Evolutionary conservation across 2,888 invertebrate species (phyloP), one percentile per base, ranked within the genome.

Genomic region (Drosophila fulvimacula): DNA sequence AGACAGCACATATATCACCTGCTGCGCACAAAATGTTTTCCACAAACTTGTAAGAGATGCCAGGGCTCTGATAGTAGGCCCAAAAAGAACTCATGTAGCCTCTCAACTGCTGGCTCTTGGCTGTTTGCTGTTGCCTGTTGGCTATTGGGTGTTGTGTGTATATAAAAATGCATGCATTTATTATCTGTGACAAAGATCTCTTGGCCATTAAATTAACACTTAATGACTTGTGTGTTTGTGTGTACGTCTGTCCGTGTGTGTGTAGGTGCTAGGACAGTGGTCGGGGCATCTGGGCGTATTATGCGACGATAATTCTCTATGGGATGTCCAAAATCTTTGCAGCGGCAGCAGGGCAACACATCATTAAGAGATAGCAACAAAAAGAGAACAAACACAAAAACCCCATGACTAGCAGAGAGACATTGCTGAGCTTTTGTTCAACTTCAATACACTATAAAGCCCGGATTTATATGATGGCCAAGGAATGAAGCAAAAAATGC

Each of bases 191-290:
- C 88, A 85, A 81, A 84, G 83, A 88, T 88, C 90, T 88, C 77
- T 80, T 82, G 88, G 83, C 80, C 89, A 89, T 88, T 89, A 90
- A 90, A 89, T 86, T 90, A 89, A 88, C 88, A 90, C 88, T 86
- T 86, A 86, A 86, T 86, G 85, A 86, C 83, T 86, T 86, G 83
- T 86, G 83, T 82, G 80, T 79, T 66, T 74, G 76, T 83, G 73
- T 83, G 39, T 62, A 17, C 53, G 44, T 61, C 27, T 1, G 39
- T 21, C 27, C 7, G 39, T 21, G 30, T 30, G 34, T 30, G 81
- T 69, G 79, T 81, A 82, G 88, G 75, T 82, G 88, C 79, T 75
- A 71, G 60, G 55, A 27, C 60, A 61, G 67, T 71, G 74, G 56
- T 53, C 55, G 55, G 69, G 60, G 69, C 65, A 53, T 38, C 67